Conservation (phyloP, 30 jellyfish, hydroid and myxozoan species). For the Hydractinia echinata region DNA sequence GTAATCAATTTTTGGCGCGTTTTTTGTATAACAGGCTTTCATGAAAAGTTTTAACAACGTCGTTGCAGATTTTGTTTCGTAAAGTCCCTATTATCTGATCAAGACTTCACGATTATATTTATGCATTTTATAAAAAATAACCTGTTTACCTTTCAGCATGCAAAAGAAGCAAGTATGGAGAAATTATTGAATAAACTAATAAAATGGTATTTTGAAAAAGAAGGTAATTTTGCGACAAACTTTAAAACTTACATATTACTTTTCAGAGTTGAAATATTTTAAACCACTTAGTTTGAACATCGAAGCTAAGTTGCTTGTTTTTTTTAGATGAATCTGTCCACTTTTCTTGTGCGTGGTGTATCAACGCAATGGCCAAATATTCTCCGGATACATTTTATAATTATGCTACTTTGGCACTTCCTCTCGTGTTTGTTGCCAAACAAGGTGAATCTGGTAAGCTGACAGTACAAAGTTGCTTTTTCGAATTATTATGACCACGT, state of each 20-base stretch:
- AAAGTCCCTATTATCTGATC: too few relatives aligned
- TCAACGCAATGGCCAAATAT: constrained; percentile 66
- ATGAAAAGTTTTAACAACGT: not conserved
- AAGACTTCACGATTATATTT: too few relatives aligned
- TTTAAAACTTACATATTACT: not conserved
- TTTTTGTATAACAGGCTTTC: not conserved
- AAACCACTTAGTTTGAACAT: not conserved
- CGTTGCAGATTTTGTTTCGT: too few relatives aligned
- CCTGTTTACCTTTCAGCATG: constrained; percentile 39
- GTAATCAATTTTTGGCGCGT: too few relatives aligned
- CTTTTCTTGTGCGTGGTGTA: constrained; percentile 62
- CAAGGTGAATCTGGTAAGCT: constrained; percentile 34
- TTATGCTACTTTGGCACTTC: constrained; percentile 51
- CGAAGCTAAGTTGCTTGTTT: not conserved
- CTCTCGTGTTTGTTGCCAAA: constrained; percentile 73
- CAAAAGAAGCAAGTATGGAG: constrained; percentile 67
- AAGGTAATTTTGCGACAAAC: constrained; percentile 33
- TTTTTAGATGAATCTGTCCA: constrained; percentile 53
- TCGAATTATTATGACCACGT: too few relatives aligned
- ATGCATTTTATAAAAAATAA: too few relatives aligned
- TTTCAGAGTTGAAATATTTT: not conserved
- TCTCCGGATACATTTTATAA: constrained; percentile 57
- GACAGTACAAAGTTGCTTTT: too few relatives aligned
- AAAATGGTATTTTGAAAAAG: constrained; percentile 67
- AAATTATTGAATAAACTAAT: constrained; percentile 47